Conservation (phyloP, 1,140 invertebrate species). For the Drosophila yakuba region DNA sequence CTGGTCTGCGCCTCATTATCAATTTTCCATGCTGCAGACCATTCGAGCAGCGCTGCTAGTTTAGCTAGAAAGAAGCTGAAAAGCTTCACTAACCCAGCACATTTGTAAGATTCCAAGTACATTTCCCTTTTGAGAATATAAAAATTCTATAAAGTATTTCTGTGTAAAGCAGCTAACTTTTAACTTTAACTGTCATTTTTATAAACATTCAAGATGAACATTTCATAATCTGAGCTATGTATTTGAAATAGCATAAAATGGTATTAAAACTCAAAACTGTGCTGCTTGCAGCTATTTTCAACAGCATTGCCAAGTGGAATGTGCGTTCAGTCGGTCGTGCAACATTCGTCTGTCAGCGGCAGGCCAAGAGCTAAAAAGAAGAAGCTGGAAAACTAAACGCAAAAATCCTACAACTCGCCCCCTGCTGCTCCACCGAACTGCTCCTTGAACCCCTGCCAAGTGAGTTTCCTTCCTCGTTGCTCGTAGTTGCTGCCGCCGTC, state of each 20-base stretch:
- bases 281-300: not conserved
- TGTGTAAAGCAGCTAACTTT: too few relatives aligned
- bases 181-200: too few relatives aligned
- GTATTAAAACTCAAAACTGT: not conserved
- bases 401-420: conserved; percentile 9
- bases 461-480: conserved; percentile 26
- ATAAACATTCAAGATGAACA: too few relatives aligned
- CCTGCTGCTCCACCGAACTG: not conserved
- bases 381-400: conserved; percentile 33
- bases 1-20: conserved; percentile 67
- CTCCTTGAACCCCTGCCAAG: not conserved
- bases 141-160: too few relatives aligned
- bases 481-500: conserved; percentile 58
- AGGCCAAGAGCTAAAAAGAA: conserved; percentile 9
- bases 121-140: not conserved
- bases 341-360: conserved; percentile 57
- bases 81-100: not conserved
- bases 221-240: too few relatives aligned
- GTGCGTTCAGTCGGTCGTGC: conserved; percentile 58
- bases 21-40: conserved; percentile 68
- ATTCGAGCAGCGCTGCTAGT: not conserved
- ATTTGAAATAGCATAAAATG: too few relatives aligned
- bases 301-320: conserved; percentile 24
- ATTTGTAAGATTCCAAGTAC: not conserved
- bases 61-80: conserved; percentile 1